These are phyloP conservation scores for Percina caprodes DNA, from an alignment of 2,113 vertebrate genomes.

Conservation along the genomic window DNA sequence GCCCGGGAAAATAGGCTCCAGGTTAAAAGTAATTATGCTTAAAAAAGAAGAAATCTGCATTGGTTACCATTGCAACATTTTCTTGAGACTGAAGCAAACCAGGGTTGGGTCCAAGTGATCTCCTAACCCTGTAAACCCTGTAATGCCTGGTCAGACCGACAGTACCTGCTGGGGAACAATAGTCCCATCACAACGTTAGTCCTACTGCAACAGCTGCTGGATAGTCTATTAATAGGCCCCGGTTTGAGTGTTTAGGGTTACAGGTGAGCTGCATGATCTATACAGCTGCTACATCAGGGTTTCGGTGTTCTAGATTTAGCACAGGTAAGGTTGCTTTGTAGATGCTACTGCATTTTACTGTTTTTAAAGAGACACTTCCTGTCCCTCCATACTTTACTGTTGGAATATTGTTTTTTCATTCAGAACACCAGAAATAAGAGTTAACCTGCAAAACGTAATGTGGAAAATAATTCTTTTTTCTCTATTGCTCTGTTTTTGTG, in stretches of 20 bases:
- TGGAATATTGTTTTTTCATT: no score
- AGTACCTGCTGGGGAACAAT: conserved; percentile 56
- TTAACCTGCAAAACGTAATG: no score
- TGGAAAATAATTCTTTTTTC: no score
- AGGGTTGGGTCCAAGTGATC: conserved; percentile 3
- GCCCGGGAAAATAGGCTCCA: no score
- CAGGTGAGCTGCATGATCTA: conserved; percentile 56
- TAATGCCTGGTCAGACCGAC: neutral
- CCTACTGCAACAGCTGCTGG: conserved; percentile 41
- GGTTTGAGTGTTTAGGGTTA: conserved; percentile 53
- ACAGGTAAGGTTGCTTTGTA: conserved; percentile 38
- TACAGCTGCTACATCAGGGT: conserved; percentile 72
- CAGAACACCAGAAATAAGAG: no score
- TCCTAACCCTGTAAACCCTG: conserved; percentile 9
- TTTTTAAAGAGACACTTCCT: neutral
- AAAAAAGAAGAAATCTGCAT: neutral
- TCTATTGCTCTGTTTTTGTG: no score
- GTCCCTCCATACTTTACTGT: no score
- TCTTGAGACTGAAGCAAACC: neutral
- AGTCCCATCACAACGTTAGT: conserved; percentile 13
- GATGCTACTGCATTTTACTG: conserved; percentile 16
- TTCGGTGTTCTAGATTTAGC: conserved; percentile 68
- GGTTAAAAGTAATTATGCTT: no score
- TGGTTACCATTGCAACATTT: conserved; percentile 5
- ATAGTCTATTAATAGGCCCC: conserved; percentile 56